Base-by-base conservation (phyloP, 2,113 vertebrate genomes). In the Embiotoca jacksoni region DNA sequence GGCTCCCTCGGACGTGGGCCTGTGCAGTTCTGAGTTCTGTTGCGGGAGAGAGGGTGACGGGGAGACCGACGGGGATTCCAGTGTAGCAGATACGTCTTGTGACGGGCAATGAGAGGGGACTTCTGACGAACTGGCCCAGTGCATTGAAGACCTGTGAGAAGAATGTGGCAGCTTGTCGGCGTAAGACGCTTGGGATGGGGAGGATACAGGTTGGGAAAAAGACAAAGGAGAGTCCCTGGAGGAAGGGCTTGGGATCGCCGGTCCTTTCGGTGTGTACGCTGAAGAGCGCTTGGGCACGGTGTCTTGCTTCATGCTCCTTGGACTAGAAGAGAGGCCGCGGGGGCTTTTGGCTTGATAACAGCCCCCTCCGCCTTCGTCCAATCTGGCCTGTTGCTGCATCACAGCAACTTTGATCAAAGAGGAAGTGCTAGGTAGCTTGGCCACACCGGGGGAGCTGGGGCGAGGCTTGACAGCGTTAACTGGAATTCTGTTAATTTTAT, bases 391-490 rank as follows among this genome's bases (percentile, higher is more conserved):
- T 82, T 97, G 97, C 90, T 97, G 97, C 85, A 97, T 94, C 81
- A 96, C 94, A 5, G 95, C 94, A 11, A 95, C 94, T 93, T 97
- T 98, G 52, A 97, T 88, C 91, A 97, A 93, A 0, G 95, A 94
- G 82, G 97, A 98, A 94, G 96, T 96, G 90, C 96, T 96, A 0
- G 96, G 95, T 56, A 95, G 92, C 91, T 96, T 97, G 90, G 96
- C 95, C 31, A 96, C 95, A 78, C 97, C 96, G 1, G 97, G 98
- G 66, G 97, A 97, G 94, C 96, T 98, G 82, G 98, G 97, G 80
- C 97, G 97, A 55, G 98, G 98, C 92, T 96, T 96, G 46, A 99
- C 97, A 37, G 98, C 96, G 0, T 99, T 98, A 55, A 99, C 93
- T 4, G 98, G 98, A 83, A 99, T 98, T 93, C 96, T 97, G 58